Base-by-base conservation (phyloP, 2,113 vertebrate species). In the Lophochroa leadbeateri region DNA sequence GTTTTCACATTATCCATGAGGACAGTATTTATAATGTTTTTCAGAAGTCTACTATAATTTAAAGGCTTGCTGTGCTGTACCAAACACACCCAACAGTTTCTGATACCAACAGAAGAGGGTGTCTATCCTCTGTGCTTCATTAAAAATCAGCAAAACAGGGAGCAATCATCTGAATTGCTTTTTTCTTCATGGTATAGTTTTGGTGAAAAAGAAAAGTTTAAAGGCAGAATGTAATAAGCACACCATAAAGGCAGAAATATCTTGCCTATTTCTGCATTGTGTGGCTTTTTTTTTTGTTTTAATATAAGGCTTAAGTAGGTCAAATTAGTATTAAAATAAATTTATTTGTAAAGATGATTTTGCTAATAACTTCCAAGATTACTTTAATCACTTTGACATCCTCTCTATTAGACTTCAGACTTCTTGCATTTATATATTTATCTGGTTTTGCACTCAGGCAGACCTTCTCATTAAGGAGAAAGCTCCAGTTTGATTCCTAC, bases 331-430 rank as follows among this genome's bases (percentile, higher is more conserved):
- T 89, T 96, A 92, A 90, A 97, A 68, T 94, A 86, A 37, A 39
- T 21, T 89, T 89, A 71, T 83, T 95, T 95, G 53, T 81, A 97
- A 88, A 9, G 23, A 72, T 65, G 67, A 92, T 81, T 94, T 92
- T 87, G 27, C 74, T 94, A 95, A 96, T 69, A 81, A 93, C 44
- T 87, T 89, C 65, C 52, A 89, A 49, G 44, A 95, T 90, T 89
- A 88, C n/a, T 95, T 93, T 96, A 86, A 96, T 94, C 77, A 80
- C 47, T 94, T 82, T 94, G 94, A 92, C 50, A 80, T 87, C n/a
- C 27, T 79, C 80, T 82, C 13, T 80, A 91, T 93, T 75, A 86
- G 70, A 89, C 70, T 92, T 87, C 46, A 60, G 52, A 31, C 63
- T 89, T 84, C 37, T 74, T 75, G 29, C 60, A 53, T 65, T 81